These are phyloP conservation scores for Natrix natrix DNA, from an alignment of 2,797 vertebrate genomes.

Conservation along the genomic window DNA sequence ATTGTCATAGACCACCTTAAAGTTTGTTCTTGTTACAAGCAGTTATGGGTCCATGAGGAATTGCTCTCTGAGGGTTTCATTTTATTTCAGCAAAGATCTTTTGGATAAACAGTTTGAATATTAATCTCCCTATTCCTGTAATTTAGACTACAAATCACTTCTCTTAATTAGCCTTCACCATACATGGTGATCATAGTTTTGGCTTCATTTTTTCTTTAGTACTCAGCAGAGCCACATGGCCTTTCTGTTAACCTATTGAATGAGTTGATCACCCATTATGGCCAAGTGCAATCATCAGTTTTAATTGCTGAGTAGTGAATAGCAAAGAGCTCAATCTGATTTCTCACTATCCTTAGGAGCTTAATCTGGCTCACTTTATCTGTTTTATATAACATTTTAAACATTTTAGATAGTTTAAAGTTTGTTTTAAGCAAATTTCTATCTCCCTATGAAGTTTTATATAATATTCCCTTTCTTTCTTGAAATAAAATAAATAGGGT, in stretches of 20 bases:
- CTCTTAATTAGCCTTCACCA: background rate
- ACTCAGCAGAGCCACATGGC: background rate
- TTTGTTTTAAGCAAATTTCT: background rate
- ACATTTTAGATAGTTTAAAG: background rate
- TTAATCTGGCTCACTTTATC: background rate
- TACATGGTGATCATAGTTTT: background rate
- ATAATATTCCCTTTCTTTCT: background rate
- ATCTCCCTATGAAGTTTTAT: background rate
- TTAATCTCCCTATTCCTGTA: background rate
- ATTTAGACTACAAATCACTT: background rate
- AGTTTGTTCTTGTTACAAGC: background rate
- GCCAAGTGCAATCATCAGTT: background rate
- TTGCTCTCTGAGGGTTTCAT: background rate
- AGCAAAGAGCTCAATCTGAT: background rate
- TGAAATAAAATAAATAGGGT: background rate
- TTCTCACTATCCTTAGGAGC: background rate
- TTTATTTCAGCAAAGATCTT: background rate
- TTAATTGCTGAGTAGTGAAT: background rate
- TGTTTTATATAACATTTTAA: background rate
- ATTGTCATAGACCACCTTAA: background rate
- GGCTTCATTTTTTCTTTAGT: background rate
- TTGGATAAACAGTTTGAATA: background rate
- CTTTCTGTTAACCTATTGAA: background rate
- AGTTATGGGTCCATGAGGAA: too few relatives aligned
- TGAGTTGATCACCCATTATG: too few relatives aligned